These are phyloP conservation scores for Pseudolaguvia tuberculata DNA, from an alignment of 2,113 vertebrate species.

Conservation along the genomic window DNA sequence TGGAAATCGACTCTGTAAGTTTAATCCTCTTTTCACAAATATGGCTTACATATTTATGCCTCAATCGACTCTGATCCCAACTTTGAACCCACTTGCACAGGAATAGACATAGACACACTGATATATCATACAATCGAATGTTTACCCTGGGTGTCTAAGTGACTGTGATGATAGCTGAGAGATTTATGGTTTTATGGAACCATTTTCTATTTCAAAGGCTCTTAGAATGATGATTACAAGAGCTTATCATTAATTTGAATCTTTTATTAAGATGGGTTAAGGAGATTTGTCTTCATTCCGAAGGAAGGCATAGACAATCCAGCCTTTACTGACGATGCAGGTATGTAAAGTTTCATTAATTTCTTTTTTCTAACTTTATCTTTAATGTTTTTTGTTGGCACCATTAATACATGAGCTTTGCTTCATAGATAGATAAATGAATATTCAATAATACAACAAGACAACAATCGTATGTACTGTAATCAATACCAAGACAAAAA, in stretches of 20 bases:
- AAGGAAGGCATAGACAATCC: constrained; percentile 93
- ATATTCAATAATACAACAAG: not conserved
- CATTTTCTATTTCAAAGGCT: constrained; percentile 14
- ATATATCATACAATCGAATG: constrained; percentile 14
- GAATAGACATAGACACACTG: not conserved
- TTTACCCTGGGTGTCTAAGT: constrained; percentile 5
- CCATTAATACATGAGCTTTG: not conserved
- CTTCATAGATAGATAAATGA: not conserved
- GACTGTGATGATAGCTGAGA: constrained; percentile 12
- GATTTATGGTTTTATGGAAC: constrained; percentile 24
- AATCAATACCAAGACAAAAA: not conserved
- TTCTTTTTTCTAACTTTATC: not conserved
- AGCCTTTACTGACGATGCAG: constrained; percentile 76
- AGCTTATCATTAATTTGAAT: not conserved
- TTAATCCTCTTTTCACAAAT: not conserved
- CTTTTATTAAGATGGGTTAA: constrained; percentile 53
- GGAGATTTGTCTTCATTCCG: constrained; percentile 86
- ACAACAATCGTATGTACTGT: not conserved
- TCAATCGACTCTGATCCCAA: constrained; percentile 6
- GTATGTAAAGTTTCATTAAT: constrained; percentile 55
- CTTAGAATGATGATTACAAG: not conserved
- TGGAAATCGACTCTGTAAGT: constrained; percentile 61
- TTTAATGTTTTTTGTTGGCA: not conserved
- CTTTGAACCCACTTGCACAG: constrained; percentile 39
- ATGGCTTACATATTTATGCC: not conserved